Conservation (phyloP, 2,888 invertebrate species). For the Drosophila suboccidentalis region DNA sequence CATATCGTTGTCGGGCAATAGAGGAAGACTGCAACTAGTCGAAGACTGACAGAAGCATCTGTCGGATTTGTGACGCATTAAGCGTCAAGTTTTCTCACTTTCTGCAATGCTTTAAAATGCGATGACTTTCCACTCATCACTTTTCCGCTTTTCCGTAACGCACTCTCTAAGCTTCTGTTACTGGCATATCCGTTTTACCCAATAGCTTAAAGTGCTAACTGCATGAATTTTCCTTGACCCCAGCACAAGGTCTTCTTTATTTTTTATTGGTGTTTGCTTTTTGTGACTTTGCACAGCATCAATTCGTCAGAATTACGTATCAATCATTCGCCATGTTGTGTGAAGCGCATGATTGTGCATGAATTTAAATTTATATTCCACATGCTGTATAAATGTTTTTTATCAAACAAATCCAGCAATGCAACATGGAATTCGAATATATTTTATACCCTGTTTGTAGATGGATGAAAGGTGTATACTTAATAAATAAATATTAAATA, state of each 20-base stretch:
- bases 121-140: slow-evolving; percentile 48
- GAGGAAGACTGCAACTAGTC: slow-evolving; percentile 14
- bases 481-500: too few relatives aligned
- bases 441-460: neutral
- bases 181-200: slow-evolving; percentile 9
- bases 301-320: slow-evolving; percentile 44
- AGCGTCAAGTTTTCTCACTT: slow-evolving; percentile 60
- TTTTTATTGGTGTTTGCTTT: neutral
- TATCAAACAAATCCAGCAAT: slow-evolving; percentile 7
- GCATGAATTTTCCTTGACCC: slow-evolving; percentile 19
- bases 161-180: neutral
- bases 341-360: slow-evolving; percentile 13
- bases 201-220: slow-evolving; percentile 58
- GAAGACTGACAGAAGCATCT: slow-evolving; percentile 21
- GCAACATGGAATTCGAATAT: neutral
- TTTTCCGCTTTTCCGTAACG: neutral
- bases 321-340: slow-evolving; percentile 68
- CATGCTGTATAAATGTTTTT: slow-evolving; percentile 19
- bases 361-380: slow-evolving; percentile 25
- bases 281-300: neutral
- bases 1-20: slow-evolving; percentile 9
- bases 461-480: neutral
- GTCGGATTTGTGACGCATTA: slow-evolving; percentile 62
- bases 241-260: neutral
- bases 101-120: slow-evolving; percentile 46